Evolutionary conservation across 2,113 vertebrate genomes (phyloP), one percentile per base, ranked within the genome.

Genomic region (Phrynocephalus versicolor): DNA sequence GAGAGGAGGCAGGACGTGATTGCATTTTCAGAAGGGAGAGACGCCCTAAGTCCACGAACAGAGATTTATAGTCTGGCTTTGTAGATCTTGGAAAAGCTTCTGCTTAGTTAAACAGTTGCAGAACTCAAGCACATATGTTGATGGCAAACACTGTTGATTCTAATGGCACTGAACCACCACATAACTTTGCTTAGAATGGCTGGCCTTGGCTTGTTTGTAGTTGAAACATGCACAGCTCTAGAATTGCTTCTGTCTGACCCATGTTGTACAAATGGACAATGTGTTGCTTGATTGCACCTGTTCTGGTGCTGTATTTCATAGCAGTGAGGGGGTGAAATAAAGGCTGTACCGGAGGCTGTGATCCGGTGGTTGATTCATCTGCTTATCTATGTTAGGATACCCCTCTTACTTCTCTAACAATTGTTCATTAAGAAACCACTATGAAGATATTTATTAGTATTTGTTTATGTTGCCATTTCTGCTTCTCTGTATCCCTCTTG

Each of bases 291-390:
- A 67, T n/a, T 87, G 57, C 18, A 89, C 35, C 76, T 81, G 18
- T 62, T 62, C 6, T 64, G 10, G 57, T 91, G 51, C 3, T 39
- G 5, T 6, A 16, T 82, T 55, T 85, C 76, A 37, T n/a, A 87
- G 58, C 39, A 0, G 16, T n/a, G 0, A 16, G 45, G 5, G 5
- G 10, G 45, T 51, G 10, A 51, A 51, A 10, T 10, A 51, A 51
- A 51, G 45, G 45, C 10, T 51, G 10, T 51, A 51, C 10, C 45
- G 10, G 45, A 5, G 45, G 45, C 45, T 51, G 10, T 51, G 45
- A 51, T 51, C 45, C 45, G 10, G 45, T 51, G 45, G 10, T 51
- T 51, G 45, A 5, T 51, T 51, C 45, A 51, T 51, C 10, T 51
- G 45, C 45, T 51, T 51, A 51, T 51, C 45, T 51, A 10, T 51